Evolutionary conservation across 2,113 vertebrate genomes (phyloP).

Genomic region (Lathamus discolor): DNA sequence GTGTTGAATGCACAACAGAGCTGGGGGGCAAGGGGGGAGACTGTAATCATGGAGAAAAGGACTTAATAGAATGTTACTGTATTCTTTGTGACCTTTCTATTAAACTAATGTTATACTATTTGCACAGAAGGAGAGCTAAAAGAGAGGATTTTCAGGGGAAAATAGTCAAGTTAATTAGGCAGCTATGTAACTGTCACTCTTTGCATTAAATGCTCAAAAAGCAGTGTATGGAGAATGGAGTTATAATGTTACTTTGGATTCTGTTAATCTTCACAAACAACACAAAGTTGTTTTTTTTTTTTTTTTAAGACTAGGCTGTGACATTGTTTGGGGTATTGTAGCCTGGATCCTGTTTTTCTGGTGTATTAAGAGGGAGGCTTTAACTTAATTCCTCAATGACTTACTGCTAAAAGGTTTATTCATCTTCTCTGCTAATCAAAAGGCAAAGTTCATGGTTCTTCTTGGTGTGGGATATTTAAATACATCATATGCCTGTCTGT

Average conservation of each 20-base stretch:
- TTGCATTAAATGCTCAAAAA: conserved; percentile 6
- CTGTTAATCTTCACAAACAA: background rate
- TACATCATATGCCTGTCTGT: background rate
- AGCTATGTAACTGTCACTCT: conserved; percentile 21
- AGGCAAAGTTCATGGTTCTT: background rate
- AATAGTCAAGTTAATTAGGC: conserved; percentile 50
- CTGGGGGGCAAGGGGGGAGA: background rate
- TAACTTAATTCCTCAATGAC: background rate
- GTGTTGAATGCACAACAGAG: background rate
- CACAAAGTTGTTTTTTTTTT: too few species aligned
- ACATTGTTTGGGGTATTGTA: background rate
- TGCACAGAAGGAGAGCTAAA: conserved; percentile 25
- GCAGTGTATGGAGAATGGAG: background rate
- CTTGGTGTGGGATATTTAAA: background rate
- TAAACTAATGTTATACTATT: conserved; percentile 22
- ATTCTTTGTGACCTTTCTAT: conserved; percentile 55
- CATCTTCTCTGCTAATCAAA: background rate
- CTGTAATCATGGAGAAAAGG: background rate
- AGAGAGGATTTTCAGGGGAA: conserved; percentile 17
- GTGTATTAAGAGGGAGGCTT: background rate
- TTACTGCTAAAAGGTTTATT: background rate
- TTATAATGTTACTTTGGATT: background rate
- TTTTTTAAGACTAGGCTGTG: background rate
- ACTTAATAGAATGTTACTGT: conserved; percentile 11
- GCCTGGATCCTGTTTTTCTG: background rate